Evolutionary conservation across 1,140 invertebrate species (phyloP).

Genomic region (Bombus fervidus): DNA sequence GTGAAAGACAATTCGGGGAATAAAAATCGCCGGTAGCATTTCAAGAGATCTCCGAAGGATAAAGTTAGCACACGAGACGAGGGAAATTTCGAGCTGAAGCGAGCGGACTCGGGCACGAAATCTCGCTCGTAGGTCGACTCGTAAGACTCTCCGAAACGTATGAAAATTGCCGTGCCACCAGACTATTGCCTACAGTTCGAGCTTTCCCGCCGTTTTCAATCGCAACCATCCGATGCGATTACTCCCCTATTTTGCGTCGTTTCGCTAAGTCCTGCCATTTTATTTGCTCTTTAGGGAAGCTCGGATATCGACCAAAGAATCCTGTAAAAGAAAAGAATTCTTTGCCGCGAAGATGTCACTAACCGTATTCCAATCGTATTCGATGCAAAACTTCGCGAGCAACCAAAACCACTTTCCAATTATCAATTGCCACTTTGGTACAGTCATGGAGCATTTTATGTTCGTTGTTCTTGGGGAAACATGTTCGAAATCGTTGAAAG

Average conservation of each 20-base stretch:
- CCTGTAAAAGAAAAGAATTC: not conserved
- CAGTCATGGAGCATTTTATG: rapidly evolving
- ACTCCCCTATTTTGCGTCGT: not conserved
- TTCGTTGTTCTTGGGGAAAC: not conserved
- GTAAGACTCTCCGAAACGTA: slow-evolving; percentile 19
- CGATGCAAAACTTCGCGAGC: not conserved
- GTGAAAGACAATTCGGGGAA: slow-evolving; percentile 27
- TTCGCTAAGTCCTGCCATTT: slow-evolving; percentile 9
- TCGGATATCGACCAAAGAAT: not conserved
- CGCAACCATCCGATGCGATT: slow-evolving; percentile 22
- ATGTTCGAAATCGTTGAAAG: not conserved
- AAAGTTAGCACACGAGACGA: slow-evolving; percentile 4
- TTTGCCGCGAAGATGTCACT: not conserved
- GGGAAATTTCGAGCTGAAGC: not conserved
- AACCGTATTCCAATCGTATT: not conserved
- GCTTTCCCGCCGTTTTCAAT: slow-evolving; percentile 29
- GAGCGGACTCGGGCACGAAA: not conserved
- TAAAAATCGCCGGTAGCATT: slow-evolving; percentile 34
- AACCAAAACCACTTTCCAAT: not conserved
- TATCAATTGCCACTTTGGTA: not conserved
- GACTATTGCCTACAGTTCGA: not conserved
- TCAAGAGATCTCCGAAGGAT: slow-evolving; percentile 11
- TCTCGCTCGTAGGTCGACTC: not conserved
- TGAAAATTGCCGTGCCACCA: slow-evolving; percentile 4
- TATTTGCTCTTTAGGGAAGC: not conserved